Conservation (phyloP, 2,888 invertebrate species). For the Drosophila paranaensis region DNA sequence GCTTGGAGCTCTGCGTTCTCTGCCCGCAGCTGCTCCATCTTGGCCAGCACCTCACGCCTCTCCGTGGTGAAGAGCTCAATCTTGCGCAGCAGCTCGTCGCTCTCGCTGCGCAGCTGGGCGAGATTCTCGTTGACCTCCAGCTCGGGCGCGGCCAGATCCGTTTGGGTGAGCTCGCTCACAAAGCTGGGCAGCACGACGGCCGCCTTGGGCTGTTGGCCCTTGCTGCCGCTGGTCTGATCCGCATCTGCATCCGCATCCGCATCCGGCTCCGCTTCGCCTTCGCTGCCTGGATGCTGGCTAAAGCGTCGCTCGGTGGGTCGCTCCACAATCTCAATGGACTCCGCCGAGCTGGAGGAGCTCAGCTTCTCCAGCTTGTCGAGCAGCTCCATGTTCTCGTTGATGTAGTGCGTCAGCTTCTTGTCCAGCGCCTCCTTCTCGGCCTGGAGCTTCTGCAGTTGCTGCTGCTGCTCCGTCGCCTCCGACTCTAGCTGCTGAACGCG, state of each 20-base stretch:
- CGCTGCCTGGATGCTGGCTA: slow-evolving; percentile 66
- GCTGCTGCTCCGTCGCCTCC: slow-evolving; percentile 85
- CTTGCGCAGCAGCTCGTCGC: slow-evolving; percentile 88
- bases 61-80: slow-evolving; percentile 89
- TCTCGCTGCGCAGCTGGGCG: slow-evolving; percentile 87
- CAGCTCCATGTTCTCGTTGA: slow-evolving; percentile 91
- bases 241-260: background rate
- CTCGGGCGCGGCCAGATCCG: slow-evolving; percentile 75
- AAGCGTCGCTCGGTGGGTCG: slow-evolving; percentile 83
- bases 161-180: slow-evolving; percentile 79
- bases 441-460: slow-evolving; percentile 84
- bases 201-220: background rate
- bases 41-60: slow-evolving; percentile 89
- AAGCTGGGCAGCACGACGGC: slow-evolving; percentile 43
- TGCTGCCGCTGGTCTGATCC: slow-evolving; percentile 5
- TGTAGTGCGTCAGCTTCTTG: slow-evolving; percentile 88
- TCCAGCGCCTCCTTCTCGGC: slow-evolving; percentile 87
- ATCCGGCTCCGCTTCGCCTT: slow-evolving; percentile 42
- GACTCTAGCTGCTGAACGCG: slow-evolving; percentile 81
- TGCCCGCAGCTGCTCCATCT: slow-evolving; percentile 87
- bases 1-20: slow-evolving; percentile 71
- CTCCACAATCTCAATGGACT: slow-evolving; percentile 91
- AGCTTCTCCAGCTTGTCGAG: slow-evolving; percentile 90
- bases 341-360: slow-evolving; percentile 90
- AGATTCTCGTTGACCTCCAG: slow-evolving; percentile 86